Evolutionary conservation across 2,888 invertebrate genomes (phyloP).

Genomic region (Tribolium freemani): DNA sequence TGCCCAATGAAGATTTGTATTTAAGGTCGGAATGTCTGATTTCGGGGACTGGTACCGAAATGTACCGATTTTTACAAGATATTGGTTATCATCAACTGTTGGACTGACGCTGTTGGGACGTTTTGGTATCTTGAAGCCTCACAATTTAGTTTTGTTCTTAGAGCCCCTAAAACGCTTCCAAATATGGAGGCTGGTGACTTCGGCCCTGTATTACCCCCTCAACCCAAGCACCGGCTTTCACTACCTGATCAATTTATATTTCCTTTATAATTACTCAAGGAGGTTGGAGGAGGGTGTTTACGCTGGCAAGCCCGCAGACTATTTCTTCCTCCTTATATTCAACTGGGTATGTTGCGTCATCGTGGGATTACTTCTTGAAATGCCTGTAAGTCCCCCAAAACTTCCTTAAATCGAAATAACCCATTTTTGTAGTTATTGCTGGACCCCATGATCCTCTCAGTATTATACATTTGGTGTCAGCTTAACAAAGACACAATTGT

Average conservation of each 20-base stretch:
- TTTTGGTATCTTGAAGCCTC: constrained; percentile 83
- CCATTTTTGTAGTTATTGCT: constrained; percentile 80
- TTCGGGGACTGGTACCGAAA: constrained; percentile 85
- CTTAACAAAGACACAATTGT: constrained; percentile 95
- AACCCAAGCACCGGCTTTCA: constrained; percentile 93
- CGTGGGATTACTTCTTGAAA: constrained; percentile 81
- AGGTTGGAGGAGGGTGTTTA: constrained; percentile 89
- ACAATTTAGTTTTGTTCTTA: constrained; percentile 80
- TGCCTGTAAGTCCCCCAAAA: constrained; percentile 73
- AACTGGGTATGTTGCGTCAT: constrained; percentile 89
- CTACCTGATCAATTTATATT: constrained; percentile 97
- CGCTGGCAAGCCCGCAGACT: constrained; percentile 94
- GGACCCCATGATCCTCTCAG: constrained; percentile 97
- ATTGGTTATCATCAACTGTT: constrained; percentile 93
- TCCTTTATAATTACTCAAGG: constrained; percentile 95
- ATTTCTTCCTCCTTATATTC: constrained; percentile 91
- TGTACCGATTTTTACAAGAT: constrained; percentile 92
- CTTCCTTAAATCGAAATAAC: neutral
- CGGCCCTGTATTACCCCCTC: constrained; percentile 94
- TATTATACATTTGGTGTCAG: constrained; percentile 98
- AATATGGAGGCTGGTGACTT: constrained; percentile 95
- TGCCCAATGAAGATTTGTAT: neutral
- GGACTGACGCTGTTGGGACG: constrained; percentile 87
- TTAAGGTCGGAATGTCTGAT: constrained; percentile 78
- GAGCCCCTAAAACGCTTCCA: constrained; percentile 82